Evolutionary conservation across 2,888 invertebrate species (phyloP).

Genomic region (Pseudoips prasinana): DNA sequence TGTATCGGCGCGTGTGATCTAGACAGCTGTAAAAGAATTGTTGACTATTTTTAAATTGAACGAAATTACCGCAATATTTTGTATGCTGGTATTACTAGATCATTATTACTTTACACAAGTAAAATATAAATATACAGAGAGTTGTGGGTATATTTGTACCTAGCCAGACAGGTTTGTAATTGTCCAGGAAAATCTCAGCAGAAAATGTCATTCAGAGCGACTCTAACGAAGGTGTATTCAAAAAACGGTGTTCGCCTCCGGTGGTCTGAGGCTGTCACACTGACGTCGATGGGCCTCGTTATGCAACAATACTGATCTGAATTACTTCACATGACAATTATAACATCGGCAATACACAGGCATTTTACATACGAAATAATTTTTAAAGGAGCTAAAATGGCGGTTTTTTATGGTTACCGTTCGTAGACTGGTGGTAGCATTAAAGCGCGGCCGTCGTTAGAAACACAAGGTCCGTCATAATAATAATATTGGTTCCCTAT

Average conservation of each 20-base stretch:
- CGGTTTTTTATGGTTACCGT: no score
- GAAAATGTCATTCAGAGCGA: slow-evolving; percentile 56
- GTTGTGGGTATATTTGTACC: no score
- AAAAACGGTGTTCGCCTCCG: slow-evolving; percentile 65
- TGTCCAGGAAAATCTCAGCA: slow-evolving; percentile 36
- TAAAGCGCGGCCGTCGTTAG: no score
- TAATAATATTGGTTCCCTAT: no score
- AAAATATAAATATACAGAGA: no score
- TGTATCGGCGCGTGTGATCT: slow-evolving; percentile 46
- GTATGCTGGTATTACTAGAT: no score
- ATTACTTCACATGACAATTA: slow-evolving; percentile 41
- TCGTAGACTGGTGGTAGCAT: no score
- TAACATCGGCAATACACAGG: slow-evolving; percentile 15
- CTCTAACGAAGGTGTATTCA: slow-evolving; percentile 66
- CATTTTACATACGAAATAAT: slow-evolving; percentile 19
- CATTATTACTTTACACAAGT: no score
- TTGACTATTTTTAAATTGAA: slow-evolving; percentile 33
- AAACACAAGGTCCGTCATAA: no score
- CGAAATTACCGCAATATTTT: no score
- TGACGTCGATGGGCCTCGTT: slow-evolving; percentile 37
- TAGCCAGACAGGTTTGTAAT: slow-evolving; percentile 22
- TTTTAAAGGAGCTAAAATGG: no score
- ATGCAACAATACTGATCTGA: slow-evolving; percentile 45
- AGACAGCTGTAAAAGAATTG: slow-evolving; percentile 57
- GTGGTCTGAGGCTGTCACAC: slow-evolving; percentile 63